A percentile compares a stretch with the other conserved stretches of the same genome.
phyloP scores from a whole-genome alignment of 2,888 invertebrate species.

The Danaus chrysippus region DNA sequence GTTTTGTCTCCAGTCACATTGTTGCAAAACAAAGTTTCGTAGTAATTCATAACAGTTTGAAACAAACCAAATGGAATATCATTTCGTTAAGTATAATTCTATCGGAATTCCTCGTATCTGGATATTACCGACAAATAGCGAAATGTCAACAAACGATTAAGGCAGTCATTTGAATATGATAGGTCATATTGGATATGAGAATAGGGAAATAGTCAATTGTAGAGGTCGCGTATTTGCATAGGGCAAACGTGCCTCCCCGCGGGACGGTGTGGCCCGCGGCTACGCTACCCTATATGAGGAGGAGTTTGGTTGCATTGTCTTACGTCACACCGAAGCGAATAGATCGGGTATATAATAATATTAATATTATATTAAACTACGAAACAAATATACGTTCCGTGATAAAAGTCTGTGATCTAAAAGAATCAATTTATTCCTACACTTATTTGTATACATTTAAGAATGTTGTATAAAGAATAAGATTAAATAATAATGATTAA shows the following conservation, averaged over 20 bases:
- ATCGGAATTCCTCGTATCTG: neutral
- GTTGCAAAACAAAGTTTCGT: no score
- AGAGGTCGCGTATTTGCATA: constrained; percentile 69
- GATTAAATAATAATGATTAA: no score
- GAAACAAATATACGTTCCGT: no score
- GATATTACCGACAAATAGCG: constrained; percentile 5
- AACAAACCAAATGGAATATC: constrained; percentile 8
- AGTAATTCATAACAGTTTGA: neutral
- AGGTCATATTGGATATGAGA: constrained; percentile 32
- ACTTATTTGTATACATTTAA: no score
- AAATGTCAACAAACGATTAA: constrained; percentile 19
- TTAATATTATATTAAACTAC: no score
- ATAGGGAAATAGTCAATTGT: constrained; percentile 39
- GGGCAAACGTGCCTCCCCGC: constrained; percentile 59
- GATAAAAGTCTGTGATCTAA: no score
- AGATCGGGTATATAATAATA: no score
- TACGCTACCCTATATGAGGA: constrained; percentile 52
- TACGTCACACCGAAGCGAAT: neutral
- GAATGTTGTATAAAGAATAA: no score
- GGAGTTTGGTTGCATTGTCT: constrained; percentile 27
- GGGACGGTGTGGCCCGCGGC: constrained; percentile 42
- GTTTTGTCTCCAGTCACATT: no score
- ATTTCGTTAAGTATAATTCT: neutral
- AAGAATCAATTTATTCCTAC: no score
- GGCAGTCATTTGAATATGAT: constrained; percentile 27